Conservation (phyloP, 2,888 invertebrate genomes). For the Caenorhabditis sp. region DNA sequence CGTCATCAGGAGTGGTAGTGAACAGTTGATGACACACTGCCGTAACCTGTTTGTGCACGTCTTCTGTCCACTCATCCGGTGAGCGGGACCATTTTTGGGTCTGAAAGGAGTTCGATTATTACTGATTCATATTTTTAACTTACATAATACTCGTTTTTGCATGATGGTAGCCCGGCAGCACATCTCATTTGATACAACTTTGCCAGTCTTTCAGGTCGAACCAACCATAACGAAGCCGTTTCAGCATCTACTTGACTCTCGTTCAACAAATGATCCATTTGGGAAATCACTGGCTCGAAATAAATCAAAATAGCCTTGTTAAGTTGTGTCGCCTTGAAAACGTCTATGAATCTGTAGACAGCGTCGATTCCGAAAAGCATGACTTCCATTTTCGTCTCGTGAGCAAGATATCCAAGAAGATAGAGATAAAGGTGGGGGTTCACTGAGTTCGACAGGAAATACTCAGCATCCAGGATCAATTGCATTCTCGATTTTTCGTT, state of each 20-base stretch:
- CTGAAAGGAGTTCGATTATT: slow-evolving; percentile 27
- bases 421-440: slow-evolving; percentile 75
- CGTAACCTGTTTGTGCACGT: slow-evolving; percentile 80
- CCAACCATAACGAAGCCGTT: slow-evolving; percentile 80
- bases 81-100: slow-evolving; percentile 76
- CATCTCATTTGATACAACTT: slow-evolving; percentile 82
- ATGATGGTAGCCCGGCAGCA: slow-evolving; percentile 77
- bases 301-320: slow-evolving; percentile 76
- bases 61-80: slow-evolving; percentile 77
- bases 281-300: slow-evolving; percentile 77
- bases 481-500: slow-evolving; percentile 80
- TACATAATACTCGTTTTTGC: slow-evolving; percentile 79
- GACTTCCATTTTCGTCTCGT: slow-evolving; percentile 80
- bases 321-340: slow-evolving; percentile 73
- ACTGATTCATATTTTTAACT: not conserved
- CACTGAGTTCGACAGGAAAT: slow-evolving; percentile 78
- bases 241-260: slow-evolving; percentile 76
- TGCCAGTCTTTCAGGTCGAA: slow-evolving; percentile 77
- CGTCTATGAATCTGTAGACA: slow-evolving; percentile 76
- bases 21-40: slow-evolving; percentile 81
- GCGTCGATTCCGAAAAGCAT: slow-evolving; percentile 80
- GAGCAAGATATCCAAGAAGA: slow-evolving; percentile 75
- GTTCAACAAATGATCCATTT: slow-evolving; percentile 76
- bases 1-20: slow-evolving; percentile 68
- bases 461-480: slow-evolving; percentile 79